Base-by-base conservation (phyloP, 1,140 invertebrate species). In the Halictus rubicundus region DNA sequence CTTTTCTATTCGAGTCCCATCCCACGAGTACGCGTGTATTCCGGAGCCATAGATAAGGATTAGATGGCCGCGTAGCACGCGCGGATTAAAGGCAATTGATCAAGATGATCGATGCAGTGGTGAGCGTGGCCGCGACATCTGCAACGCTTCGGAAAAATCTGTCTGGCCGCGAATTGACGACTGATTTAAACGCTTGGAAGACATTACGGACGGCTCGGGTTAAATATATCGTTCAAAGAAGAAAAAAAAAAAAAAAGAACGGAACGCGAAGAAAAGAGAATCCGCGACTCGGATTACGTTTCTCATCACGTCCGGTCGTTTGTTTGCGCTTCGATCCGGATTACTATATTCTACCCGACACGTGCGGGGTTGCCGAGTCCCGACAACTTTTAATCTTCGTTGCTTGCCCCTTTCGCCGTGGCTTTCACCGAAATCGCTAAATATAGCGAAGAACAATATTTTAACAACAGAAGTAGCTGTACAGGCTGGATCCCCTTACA, bases 81-180 rank as follows among this genome's bases (percentile, higher is more conserved):
- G 21, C 16, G 69, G 76, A 78, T 78, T 78, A 78, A 57, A 73
- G 70, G 49, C 39, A 60, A 79, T 79, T 68, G 71, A 79, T 79
- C 78, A 74, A 74, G 25, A 68, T 68, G 70, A 74, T 74, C 78
- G 78, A 79, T 79, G 70, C 27, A 16, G 21, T 25, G 23, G 19
- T 63, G 57, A 27, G 46, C 39, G 32, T 6, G 5, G 16, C 74
- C 54, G 25, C 37, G 19, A 19, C 46, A 23, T 39, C 23, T 14
- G 32, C 23, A 12, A 42, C 19, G 12, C 52, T 19, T 21, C 2
- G 3, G 23, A 42, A 77, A 61, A 78, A 71, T 39, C 21, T 10
- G 27, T 21, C n/a, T 23, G n/a, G 16, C 57, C 42, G n/a, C 25
- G 42, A 23, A 64, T 21, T 32, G 54, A 60, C 64, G 68, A 78